Evolutionary conservation across 1,140 invertebrate genomes (phyloP), one percentile per base, ranked within the genome.

Genomic region (Bombus terrestris): DNA sequence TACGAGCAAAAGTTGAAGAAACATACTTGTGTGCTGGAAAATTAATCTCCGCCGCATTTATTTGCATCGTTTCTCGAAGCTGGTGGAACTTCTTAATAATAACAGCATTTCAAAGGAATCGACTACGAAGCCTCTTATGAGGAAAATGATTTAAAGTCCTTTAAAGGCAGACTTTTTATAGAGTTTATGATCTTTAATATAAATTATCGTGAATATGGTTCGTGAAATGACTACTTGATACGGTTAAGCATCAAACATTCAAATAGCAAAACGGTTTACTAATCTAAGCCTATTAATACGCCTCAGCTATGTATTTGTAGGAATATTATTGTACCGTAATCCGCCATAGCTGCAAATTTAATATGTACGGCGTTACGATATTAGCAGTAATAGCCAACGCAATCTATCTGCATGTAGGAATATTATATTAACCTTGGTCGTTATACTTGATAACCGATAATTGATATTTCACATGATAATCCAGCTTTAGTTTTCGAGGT

Each of bases 381-480:
- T 32, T 22, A 18, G 41, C 43, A 12, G 73, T 74, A 74, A 53
- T 35, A 77, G 25, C 39, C 47, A 37, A 10, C 43, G 78, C 37
- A 22, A n/a, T 39, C 32, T 37, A 68, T 66, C 35, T 22, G 18
- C 10, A 12, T 15, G 8, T 25, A 15, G 79, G 79, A 81, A 81
- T 72, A 81, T 71, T 71, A 72, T 57, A 72, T 73, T 73, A 73
- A 81, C 47, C 43, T 71, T 32, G 68, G 18, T 59, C 43, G 66
- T 81, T 59, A 81, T 39, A 73, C 37, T 73, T 81, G 69, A 81
- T 81, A 73, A 41, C 69, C 80, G 47, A 72, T 81, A 81, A 81
- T 73, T 81, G 80, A 72, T 81, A 59, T 73, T 81, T 81, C 53
- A 41, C 80, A 69, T n/a, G 53, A 22, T 39, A 57, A 43, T 66